Evolutionary conservation across 2,888 invertebrate genomes (phyloP), one percentile per base, ranked within the genome.

Genomic region (Sesamia inferens): DNA sequence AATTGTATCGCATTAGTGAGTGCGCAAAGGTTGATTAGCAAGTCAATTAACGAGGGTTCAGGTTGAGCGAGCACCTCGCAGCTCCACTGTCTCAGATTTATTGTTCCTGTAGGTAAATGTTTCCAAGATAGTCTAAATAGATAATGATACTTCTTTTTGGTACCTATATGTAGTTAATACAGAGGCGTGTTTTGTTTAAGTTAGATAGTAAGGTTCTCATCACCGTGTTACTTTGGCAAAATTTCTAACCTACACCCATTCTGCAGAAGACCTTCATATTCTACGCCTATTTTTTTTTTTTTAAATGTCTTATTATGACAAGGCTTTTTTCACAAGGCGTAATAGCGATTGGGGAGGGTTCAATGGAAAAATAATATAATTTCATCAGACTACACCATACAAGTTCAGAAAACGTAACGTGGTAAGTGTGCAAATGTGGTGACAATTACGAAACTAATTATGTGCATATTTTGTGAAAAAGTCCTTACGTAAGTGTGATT

Each of bases 41-140:
- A 92, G 90, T 92, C 90, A 88, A 91, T 91, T 90, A 90, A 87
- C 87, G 78, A 81, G 87, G 74, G 89, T 91, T 89, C 89, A 90
- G 80, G 88, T 90, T 90, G 87, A 87, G 88, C 87, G 90, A 90
- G 85, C 89, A 87, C 86, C 86, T 83, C 81, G 69, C 70, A 73
- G 81, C 74, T 83, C 71, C 75, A 76, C 70, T 64, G 77, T 78
- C 85, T 81, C 81, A 81, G 82, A 86, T 85, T 80, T 80, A 85
- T 87, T 87, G 86, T 88, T 87, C 80, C 85, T 83, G 75, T 85
- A n/a, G n/a, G n/a, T n/a, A 66, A 84, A 74, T 75, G 64, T 64
- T 78, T 74, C 72, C 74, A 82, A 85, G 84, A 85, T 82, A 81
- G 73, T 83, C 67, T 76, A 76, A 59, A 55, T 77, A 81, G 81